Evolutionary conservation across 2,888 invertebrate species (phyloP), one percentile per base, ranked within the genome.

Genomic region (Agriotes lineatus): DNA sequence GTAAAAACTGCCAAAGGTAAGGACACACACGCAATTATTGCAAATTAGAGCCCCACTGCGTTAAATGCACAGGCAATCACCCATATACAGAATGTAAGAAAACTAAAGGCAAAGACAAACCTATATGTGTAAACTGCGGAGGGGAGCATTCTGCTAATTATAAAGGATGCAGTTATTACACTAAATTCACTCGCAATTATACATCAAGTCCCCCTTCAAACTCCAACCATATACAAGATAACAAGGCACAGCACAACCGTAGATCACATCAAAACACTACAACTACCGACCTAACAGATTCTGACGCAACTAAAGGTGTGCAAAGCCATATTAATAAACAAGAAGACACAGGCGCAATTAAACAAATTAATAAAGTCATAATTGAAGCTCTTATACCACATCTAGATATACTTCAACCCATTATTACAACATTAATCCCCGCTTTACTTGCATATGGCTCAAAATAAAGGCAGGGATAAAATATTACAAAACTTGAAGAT

Each of bases 11-110:
- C 37, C 37, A 37, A n/a, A 4, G 37, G n/a, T 37, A 37, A 7
- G 37, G 7, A 37, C 37, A 37, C 37, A 37, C n/a, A n/a, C 37
- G 37, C n/a, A 37, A 37, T n/a, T 37, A 37, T 37, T 37, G 37
- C n/a, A 37, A n/a, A n/a, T 37, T 37, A 37, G 37, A 37, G n/a
- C 37, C 6, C 37, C 5, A n/a, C 6, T 37, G 37, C n/a, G 37
- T 37, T 37, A 37, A 37, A 37, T 37, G 37, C 37, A 37, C 37
- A 5, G 37, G 37, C 7, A 37, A 4, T 30, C 30, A 30, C 9
- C 30, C 30, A 4, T 30, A 30, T 37, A 37, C 37, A 37, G 6
- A 37, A 37, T 37, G 6, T 12, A 4, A 37, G 37, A 37, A 37
- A 37, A 37, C n/a, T 4, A 37, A 37, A 37, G 6, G 37, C n/a